A percentile compares a stretch with the other conserved stretches of the same genome.
These are phyloP conservation scores for Rhynchopsitta pachyrhyncha DNA, from an alignment of 2,113 vertebrate species.

Conservation along the genomic window DNA sequence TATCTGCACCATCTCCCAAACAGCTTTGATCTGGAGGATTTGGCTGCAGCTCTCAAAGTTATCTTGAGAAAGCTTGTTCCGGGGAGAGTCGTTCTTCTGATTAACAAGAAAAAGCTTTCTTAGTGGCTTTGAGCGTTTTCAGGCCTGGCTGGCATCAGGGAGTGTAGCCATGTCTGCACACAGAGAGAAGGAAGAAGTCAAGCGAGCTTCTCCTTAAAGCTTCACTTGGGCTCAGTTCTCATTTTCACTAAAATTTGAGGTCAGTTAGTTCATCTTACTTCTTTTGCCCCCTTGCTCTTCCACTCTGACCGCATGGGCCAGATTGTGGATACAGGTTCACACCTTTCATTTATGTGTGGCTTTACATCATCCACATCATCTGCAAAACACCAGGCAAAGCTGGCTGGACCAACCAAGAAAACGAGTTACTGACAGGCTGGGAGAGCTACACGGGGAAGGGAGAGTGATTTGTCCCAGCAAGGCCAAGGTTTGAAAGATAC, in stretches of 20 bases:
- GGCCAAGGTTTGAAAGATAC: background rate
- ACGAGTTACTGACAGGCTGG: background rate
- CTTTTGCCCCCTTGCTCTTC: background rate
- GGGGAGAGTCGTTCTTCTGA: constrained; percentile 34
- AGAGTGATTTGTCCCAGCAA: accelerated
- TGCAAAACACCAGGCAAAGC: background rate
- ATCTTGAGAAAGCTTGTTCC: constrained; percentile 60
- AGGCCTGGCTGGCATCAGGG: background rate
- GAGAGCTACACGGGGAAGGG: background rate
- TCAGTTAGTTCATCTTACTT: background rate
- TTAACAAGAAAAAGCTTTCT: constrained; percentile 58
- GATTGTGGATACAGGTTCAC: background rate
- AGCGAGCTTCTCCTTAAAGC: background rate
- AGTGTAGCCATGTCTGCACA: background rate
- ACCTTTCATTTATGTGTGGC: background rate
- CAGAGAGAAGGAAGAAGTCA: background rate
- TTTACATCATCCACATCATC: background rate
- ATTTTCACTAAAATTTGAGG: background rate
- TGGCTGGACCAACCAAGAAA: background rate
- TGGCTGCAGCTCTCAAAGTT: constrained; percentile 54
- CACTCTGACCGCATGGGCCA: accelerated
- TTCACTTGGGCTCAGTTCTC: background rate
- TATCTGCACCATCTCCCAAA: constrained; percentile 58
- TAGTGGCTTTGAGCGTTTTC: constrained; percentile 29
- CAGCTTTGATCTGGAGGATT: constrained; percentile 54